Percentiles rank a stretch among this genome's conserved stretches.
These are phyloP conservation scores for Eupristina koningsbergeri DNA, from an alignment of 1,140 invertebrate species.

Conservation along the genomic window DNA sequence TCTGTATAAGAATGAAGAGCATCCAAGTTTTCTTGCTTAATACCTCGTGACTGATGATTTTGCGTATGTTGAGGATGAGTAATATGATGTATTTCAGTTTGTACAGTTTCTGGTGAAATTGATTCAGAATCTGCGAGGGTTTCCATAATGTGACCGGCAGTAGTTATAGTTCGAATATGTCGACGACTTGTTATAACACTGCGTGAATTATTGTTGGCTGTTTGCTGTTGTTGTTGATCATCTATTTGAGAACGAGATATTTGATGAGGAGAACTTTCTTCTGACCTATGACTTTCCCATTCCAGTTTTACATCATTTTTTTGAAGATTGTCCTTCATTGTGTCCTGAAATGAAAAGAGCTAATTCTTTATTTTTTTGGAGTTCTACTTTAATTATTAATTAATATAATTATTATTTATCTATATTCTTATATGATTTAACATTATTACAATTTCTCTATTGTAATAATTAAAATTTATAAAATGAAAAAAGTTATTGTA, in stretches of 20 bases:
- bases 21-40: slow-evolving; percentile 54
- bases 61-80: slow-evolving; percentile 57
- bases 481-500: no score
- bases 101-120: slow-evolving; percentile 58
- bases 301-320: slow-evolving; percentile 70
- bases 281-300: slow-evolving; percentile 64
- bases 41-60: slow-evolving; percentile 51
- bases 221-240: slow-evolving; percentile 22
- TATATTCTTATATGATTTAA: no score
- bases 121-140: slow-evolving; percentile 65
- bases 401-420: no score
- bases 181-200: slow-evolving; percentile 76
- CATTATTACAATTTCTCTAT: no score
- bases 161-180: slow-evolving; percentile 76
- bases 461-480: no score
- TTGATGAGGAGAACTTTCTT: slow-evolving; percentile 59
- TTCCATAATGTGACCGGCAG: slow-evolving; percentile 76
- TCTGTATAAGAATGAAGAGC: neutral
- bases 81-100: slow-evolving; percentile 55
- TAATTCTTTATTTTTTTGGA: slow-evolving; percentile 20
- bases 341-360: slow-evolving; percentile 59
- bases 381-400: no score
- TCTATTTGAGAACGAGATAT: slow-evolving; percentile 39
- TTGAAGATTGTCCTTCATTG: slow-evolving; percentile 68
- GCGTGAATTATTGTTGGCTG: slow-evolving; percentile 55